Percentiles rank a stretch among this genome's conserved stretches.
Conservation (phyloP, 2,113 vertebrate genomes). For the Saccopteryx leptura region DNA sequence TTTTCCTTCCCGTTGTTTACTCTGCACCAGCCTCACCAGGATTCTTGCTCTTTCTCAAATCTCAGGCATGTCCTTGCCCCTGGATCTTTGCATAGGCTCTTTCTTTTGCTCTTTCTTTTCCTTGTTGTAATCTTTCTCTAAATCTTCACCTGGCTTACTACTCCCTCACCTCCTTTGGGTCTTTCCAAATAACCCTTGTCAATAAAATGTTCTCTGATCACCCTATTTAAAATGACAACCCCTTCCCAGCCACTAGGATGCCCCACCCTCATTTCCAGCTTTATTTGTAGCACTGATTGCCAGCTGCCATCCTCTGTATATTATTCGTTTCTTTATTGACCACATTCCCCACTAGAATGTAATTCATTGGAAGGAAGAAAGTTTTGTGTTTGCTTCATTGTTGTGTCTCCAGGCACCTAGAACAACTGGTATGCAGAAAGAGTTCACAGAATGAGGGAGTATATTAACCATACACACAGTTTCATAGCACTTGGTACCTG, state of each 20-base stretch:
- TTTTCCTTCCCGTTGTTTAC: background rate
- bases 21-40: background rate
- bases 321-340: background rate
- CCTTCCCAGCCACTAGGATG: background rate
- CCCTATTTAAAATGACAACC: background rate
- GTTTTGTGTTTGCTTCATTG: slow-evolving; percentile 35
- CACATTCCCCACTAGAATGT: background rate
- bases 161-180: background rate
- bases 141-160: background rate
- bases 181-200: background rate
- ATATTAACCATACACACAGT: background rate
- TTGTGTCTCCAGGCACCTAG: background rate
- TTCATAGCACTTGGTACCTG: background rate
- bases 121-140: background rate
- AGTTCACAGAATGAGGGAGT: background rate
- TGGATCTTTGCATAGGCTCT: background rate
- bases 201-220: background rate
- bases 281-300: background rate
- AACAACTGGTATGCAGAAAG: background rate
- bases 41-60: background rate
- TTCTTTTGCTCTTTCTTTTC: background rate
- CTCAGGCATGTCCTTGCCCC: background rate
- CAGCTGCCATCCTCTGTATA: background rate
- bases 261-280: background rate
- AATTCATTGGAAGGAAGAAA: background rate